These are phyloP conservation scores for Alauda arvensis DNA, from an alignment of 2,797 vertebrate genomes.

Conservation along the genomic window DNA sequence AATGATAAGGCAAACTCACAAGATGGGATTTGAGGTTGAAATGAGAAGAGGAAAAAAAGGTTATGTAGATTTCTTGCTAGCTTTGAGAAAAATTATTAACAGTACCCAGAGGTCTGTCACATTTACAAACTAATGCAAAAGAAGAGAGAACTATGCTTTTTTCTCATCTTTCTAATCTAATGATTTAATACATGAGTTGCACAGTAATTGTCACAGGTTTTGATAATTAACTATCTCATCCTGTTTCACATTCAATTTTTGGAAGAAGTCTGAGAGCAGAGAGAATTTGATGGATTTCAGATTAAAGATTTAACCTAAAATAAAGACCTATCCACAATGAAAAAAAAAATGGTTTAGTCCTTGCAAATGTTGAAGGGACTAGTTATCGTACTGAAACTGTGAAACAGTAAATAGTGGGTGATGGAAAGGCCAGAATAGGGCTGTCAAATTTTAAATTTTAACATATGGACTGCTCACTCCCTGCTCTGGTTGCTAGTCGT, in stretches of 20 bases:
- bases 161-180: not conserved
- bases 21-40: not conserved
- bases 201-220: not conserved
- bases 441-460: conserved; percentile 62
- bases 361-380: not conserved
- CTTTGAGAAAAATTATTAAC: not conserved
- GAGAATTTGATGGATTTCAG: not conserved
- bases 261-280: not conserved
- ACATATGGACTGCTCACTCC: conserved; percentile 65
- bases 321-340: not conserved
- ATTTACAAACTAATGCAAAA: not conserved
- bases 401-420: conserved; percentile 28
- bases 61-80: not conserved
- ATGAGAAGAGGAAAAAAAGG: not conserved
- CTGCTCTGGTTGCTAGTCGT: conserved; percentile 60
- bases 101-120: not conserved
- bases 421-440: conserved; percentile 42
- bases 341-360: not conserved
- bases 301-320: not conserved
- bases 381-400: not conserved
- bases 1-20: not conserved
- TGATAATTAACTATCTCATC: not conserved
- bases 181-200: not conserved
- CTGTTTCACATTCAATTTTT: not conserved
- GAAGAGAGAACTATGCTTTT: not conserved